Conservation (phyloP, 2,888 invertebrate species). For the Ennomos erosarius region DNA sequence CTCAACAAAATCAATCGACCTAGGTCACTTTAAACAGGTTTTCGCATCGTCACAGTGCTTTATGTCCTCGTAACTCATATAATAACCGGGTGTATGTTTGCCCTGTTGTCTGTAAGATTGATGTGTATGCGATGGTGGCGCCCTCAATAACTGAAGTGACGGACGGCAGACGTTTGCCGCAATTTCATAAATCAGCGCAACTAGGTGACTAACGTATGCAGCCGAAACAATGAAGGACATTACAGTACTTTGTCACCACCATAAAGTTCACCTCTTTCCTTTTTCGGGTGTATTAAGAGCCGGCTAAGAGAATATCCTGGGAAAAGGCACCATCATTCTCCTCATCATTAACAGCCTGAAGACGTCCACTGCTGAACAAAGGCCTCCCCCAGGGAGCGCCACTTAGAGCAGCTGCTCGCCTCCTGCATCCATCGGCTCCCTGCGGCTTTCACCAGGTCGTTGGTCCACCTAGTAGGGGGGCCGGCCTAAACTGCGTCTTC, state of each 20-base stretch:
- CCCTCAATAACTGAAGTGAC: conserved; percentile 59
- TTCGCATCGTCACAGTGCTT: background rate
- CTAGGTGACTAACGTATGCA: conserved; percentile 32
- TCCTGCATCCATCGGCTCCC: no score
- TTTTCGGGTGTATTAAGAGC: no score
- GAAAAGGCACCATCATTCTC: no score
- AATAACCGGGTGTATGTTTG: conserved; percentile 33
- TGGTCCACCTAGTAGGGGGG: no score
- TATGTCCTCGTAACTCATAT: conserved; percentile 12
- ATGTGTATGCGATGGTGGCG: conserved; percentile 54
- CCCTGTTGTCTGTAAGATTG: conserved; percentile 62
- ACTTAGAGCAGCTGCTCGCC: no score
- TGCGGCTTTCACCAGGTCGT: no score
- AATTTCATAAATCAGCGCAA: conserved; percentile 63
- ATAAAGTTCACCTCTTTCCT: no score
- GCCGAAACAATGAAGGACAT: background rate
- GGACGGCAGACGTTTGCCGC: conserved; percentile 45
- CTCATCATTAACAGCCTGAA: no score
- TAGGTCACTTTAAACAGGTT: background rate
- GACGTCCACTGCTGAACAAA: no score
- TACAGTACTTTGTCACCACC: conserved; percentile 9
- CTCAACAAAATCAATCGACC: background rate
- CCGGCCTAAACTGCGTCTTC: no score
- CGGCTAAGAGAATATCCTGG: no score
- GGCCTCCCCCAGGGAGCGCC: no score